phyloP scores from a whole-genome alignment of 1,140 invertebrate species.

The Hylyphantes graminicola region DNA sequence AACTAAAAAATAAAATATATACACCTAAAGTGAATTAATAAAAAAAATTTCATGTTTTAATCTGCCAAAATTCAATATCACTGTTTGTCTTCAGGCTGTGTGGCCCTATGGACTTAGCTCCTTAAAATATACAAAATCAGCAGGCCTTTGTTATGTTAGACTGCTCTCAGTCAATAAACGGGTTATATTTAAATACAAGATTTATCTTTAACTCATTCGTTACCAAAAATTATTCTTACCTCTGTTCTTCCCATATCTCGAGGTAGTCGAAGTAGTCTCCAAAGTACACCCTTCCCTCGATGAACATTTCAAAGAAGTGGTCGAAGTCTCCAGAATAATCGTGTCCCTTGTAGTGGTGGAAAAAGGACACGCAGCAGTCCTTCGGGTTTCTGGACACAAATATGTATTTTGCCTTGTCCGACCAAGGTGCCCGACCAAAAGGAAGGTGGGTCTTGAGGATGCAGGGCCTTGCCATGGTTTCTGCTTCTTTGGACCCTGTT shows the following conservation, averaged over 20 bases:
- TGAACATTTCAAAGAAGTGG: conserved; percentile 66
- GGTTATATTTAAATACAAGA: too few species aligned
- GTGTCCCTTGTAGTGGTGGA: conserved; percentile 69
- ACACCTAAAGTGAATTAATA: too few species aligned
- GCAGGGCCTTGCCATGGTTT: background rate
- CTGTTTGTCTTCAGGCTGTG: too few species aligned
- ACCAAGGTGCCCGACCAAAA: conserved; percentile 67
- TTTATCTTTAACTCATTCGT: too few species aligned
- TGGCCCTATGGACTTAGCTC: too few species aligned
- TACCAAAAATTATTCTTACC: conserved; percentile 61
- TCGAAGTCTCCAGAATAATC: conserved; percentile 69
- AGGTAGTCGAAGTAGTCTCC: conserved; percentile 63
- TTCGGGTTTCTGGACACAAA: conserved; percentile 85
- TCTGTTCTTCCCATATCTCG: conserved; percentile 42
- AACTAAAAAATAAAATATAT: too few species aligned
- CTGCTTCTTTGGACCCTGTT: too few species aligned
- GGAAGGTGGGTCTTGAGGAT: conserved; percentile 59
- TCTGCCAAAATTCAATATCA: too few species aligned
- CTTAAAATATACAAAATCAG: too few species aligned
- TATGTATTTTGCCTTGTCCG: conserved; percentile 72
- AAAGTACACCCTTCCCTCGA: conserved; percentile 65
- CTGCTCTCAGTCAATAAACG: too few species aligned
- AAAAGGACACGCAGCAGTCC: conserved; percentile 86
- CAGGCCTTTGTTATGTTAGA: too few species aligned
- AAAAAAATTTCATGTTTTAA: too few species aligned